phyloP scores from a whole-genome alignment of 2,888 invertebrate genomes.

The Phyto melanocephala region DNA sequence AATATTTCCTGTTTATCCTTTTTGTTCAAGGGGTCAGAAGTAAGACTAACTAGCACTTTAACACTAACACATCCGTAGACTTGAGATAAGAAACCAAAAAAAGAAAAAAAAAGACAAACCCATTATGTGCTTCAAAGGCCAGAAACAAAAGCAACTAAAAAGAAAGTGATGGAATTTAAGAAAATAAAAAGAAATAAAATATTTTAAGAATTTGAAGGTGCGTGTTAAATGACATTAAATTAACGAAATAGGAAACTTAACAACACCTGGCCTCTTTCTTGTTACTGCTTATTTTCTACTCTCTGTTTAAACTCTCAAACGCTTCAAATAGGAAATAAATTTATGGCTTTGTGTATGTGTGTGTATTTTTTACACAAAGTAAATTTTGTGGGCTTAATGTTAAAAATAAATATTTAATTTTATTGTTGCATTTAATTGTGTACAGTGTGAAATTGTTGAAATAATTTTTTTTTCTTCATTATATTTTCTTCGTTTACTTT shows the following conservation, averaged over 20 bases:
- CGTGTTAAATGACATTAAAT: conserved; percentile 57
- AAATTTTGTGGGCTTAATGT: conserved; percentile 29
- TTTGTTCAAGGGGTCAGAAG: conserved; percentile 30
- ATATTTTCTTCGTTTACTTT: not conserved
- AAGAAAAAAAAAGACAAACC: conserved; percentile 7
- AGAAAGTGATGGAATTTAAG: not conserved
- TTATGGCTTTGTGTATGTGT: not conserved
- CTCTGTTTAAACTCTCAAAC: not conserved
- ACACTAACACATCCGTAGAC: not conserved
- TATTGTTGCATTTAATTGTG: conserved; percentile 1
- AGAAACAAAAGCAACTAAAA: not conserved
- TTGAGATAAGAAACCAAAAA: too few relatives aligned
- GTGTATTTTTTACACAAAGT: not conserved
- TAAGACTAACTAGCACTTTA: not conserved
- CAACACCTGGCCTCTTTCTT: not conserved
- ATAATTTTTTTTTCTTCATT: conserved; percentile 5
- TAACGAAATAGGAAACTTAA: conserved; percentile 28
- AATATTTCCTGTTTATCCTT: conserved; percentile 33
- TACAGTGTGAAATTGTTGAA: conserved; percentile 42
- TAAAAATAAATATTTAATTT: conserved; percentile 23
- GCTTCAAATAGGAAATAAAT: conserved; percentile 17
- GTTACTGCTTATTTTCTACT: not conserved
- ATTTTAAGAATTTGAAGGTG: conserved; percentile 44
- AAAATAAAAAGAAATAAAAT: not conserved
- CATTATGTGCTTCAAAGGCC: conserved; percentile 40